These are phyloP conservation scores for Enteromius paludinosus DNA, from an alignment of 2,797 vertebrate species.

Conservation along the genomic window DNA sequence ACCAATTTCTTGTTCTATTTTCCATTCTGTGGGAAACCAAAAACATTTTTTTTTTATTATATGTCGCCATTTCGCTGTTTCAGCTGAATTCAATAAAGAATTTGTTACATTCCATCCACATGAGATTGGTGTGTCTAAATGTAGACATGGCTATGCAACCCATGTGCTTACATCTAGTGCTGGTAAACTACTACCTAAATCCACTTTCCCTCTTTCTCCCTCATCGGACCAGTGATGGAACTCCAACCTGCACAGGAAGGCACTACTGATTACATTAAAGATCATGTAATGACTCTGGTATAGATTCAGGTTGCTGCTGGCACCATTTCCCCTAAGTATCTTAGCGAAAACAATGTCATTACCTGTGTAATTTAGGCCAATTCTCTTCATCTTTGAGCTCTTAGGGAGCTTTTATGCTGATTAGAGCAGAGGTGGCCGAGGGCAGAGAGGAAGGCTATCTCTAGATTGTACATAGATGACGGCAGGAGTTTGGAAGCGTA, in stretches of 20 bases:
- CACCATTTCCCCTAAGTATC: slow-evolving; percentile 43
- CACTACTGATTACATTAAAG: slow-evolving; percentile 55
- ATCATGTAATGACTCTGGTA: slow-evolving; percentile 56
- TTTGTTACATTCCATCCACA: slow-evolving; percentile 55
- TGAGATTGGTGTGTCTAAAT: slow-evolving; percentile 72
- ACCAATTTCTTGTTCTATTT: not conserved
- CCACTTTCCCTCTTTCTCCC: slow-evolving; percentile 28
- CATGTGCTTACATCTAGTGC: slow-evolving; percentile 76
- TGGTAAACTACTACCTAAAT: slow-evolving; percentile 54
- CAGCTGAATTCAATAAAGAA: slow-evolving; percentile 35
- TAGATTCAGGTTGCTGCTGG: slow-evolving; percentile 47
- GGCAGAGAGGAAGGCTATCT: slow-evolving; percentile 25
- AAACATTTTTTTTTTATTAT: slow-evolving; percentile 13
- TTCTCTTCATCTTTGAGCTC: slow-evolving; percentile 52
- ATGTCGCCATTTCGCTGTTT: slow-evolving; percentile 21
- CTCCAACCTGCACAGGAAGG: slow-evolving; percentile 48
- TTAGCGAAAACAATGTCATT: slow-evolving; percentile 55
- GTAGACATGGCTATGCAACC: slow-evolving; percentile 73
- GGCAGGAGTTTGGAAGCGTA: slow-evolving; percentile 39
- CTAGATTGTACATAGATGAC: slow-evolving; percentile 38
- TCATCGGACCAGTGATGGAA: slow-evolving; percentile 17
- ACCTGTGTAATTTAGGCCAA: slow-evolving; percentile 57
- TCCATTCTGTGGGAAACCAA: not conserved
- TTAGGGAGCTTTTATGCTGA: slow-evolving; percentile 59
- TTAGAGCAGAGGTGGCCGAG: slow-evolving; percentile 43